Evolutionary conservation across 2,113 vertebrate species (phyloP).

Genomic region (Trachemys scripta): DNA sequence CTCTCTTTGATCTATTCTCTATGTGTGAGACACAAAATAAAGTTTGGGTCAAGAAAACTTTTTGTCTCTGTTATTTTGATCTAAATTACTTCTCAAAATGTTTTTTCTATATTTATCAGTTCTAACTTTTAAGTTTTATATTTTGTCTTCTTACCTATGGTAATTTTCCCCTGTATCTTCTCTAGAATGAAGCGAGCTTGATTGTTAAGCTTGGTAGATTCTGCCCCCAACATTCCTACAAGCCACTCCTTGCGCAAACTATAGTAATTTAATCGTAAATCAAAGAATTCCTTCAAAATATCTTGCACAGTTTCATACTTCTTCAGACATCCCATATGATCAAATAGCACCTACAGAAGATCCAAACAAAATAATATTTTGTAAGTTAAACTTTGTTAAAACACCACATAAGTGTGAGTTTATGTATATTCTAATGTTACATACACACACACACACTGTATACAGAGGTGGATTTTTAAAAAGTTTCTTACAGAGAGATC

Average conservation of each 20-base stretch:
- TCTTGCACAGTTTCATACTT: slow-evolving; percentile 98
- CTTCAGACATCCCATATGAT: slow-evolving; percentile 99
- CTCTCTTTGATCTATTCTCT: slow-evolving; percentile 98
- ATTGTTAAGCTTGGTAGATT: slow-evolving; percentile 95
- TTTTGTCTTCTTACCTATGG: slow-evolving; percentile 87
- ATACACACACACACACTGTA: background rate
- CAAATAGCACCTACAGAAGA: slow-evolving; percentile 93
- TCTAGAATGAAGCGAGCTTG: slow-evolving; percentile 97
- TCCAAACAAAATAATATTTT: background rate
- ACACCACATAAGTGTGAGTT: background rate
- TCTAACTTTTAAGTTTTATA: slow-evolving; percentile 39
- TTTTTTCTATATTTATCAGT: slow-evolving; percentile 31
- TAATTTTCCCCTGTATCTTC: slow-evolving; percentile 97
- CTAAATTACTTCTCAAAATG: slow-evolving; percentile 47
- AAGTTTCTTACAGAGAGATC: background rate
- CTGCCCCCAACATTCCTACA: slow-evolving; percentile 92
- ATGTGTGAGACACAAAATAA: slow-evolving; percentile 59
- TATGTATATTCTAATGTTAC: background rate
- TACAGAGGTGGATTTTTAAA: accelerated
- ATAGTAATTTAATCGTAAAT: slow-evolving; percentile 95
- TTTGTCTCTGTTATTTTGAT: slow-evolving; percentile 61
- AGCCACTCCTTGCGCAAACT: slow-evolving; percentile 97
- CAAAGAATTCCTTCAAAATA: slow-evolving; percentile 97
- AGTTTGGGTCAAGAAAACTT: slow-evolving; percentile 69
- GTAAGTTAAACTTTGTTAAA: background rate